Evolutionary conservation across 30 jellyfish, hydroid and myxozoan species (phyloP).

Genomic region (Hydractinia symbiolongicarpus): DNA sequence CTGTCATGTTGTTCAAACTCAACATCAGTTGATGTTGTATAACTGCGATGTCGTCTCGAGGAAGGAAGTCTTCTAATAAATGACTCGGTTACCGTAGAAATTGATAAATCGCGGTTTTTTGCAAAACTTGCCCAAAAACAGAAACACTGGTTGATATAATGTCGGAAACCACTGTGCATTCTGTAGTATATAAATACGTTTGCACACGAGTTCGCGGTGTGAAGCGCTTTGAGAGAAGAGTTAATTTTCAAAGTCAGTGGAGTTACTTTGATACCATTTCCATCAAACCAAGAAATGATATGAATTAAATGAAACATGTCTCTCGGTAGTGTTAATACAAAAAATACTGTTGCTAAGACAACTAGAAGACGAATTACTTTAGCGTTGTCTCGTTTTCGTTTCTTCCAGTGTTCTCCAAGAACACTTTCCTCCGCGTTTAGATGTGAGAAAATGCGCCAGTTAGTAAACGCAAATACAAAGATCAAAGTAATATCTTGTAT

Average conservation of each 20-base stretch:
- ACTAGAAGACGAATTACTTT: constrained; percentile 56
- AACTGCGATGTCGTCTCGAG: too few relatives aligned
- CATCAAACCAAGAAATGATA: constrained; percentile 61
- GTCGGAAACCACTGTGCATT: constrained; percentile 57
- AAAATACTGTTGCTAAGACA: constrained; percentile 66
- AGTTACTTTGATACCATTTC: constrained; percentile 43
- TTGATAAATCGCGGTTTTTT: too few relatives aligned
- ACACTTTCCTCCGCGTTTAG: constrained; percentile 25
- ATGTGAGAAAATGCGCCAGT: constrained; percentile 40
- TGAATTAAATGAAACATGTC: constrained; percentile 54
- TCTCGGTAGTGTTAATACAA: constrained; percentile 71
- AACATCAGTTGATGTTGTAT: too few relatives aligned
- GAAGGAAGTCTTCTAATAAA: too few relatives aligned
- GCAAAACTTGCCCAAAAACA: neutral
- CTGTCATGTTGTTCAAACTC: too few relatives aligned
- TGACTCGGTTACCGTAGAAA: too few relatives aligned
- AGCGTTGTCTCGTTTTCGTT: constrained; percentile 43
- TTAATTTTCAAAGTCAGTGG: constrained; percentile 26
- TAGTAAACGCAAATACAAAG: constrained; percentile 48
- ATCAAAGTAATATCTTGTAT: constrained; percentile 57
- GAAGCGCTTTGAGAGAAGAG: constrained; percentile 66
- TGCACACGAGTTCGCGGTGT: constrained; percentile 85
- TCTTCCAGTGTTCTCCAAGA: constrained; percentile 27
- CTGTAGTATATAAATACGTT: constrained; percentile 74
- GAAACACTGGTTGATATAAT: neutral